Conservation (phyloP, 2,888 invertebrate genomes). For the Coenonympha glycerion region DNA sequence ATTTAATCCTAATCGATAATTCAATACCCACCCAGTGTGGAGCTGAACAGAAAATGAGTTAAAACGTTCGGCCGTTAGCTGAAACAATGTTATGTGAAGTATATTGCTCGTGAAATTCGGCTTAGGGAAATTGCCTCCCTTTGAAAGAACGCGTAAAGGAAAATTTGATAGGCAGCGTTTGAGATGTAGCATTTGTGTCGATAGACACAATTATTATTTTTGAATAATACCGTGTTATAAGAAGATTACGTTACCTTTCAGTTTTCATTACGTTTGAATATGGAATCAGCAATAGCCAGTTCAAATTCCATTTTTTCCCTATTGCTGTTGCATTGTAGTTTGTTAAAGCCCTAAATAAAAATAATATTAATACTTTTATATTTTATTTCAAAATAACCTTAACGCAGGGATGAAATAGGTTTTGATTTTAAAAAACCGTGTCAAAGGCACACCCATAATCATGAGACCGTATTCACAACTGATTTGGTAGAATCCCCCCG, state of each 20-base stretch:
- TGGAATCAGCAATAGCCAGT: too few species aligned
- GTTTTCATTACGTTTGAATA: too few species aligned
- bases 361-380: too few species aligned
- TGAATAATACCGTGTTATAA: too few species aligned
- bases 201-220: too few species aligned
- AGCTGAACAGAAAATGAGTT: constrained; percentile 42
- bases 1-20: constrained; percentile 31
- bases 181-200: constrained; percentile 23
- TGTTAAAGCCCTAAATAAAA: too few species aligned
- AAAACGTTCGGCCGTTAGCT: constrained; percentile 44
- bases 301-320: too few species aligned
- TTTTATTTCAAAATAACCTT: not conserved
- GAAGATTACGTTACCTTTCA: too few species aligned
- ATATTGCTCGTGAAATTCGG: constrained; percentile 69
- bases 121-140: constrained; percentile 70
- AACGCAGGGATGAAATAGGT: not conserved
- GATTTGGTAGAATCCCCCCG: not conserved
- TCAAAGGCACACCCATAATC: not conserved
- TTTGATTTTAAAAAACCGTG: not conserved
- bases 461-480: not conserved
- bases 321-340: too few species aligned
- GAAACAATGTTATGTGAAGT: constrained; percentile 60
- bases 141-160: constrained; percentile 56
- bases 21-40: constrained; percentile 18
- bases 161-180: constrained; percentile 68